Percentiles rank a stretch among this genome's conserved stretches.
phyloP scores from a whole-genome alignment of 1,140 invertebrate species.

The Trichonephila clavata region DNA sequence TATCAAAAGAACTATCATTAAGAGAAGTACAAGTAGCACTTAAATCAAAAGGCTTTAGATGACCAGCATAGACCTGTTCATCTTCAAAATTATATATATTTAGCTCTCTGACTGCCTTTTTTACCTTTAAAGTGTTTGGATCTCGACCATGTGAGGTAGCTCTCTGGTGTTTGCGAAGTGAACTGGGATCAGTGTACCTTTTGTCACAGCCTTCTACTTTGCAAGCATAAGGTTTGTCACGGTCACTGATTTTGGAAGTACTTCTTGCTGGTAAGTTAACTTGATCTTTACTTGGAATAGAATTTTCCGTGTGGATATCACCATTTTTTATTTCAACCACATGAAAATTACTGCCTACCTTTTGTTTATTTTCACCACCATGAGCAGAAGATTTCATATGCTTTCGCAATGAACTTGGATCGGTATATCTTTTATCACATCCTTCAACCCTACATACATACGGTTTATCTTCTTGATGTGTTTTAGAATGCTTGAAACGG shows the following conservation, averaged over 20 bases:
- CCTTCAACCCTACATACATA: conserved; percentile 93
- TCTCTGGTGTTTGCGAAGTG: conserved; percentile 90
- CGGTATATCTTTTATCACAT: conserved; percentile 95
- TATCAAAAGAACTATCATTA: conserved; percentile 52
- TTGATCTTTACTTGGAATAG: conserved; percentile 93
- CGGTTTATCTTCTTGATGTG: conserved; percentile 97
- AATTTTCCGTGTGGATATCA: conserved; percentile 56
- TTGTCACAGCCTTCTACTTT: conserved; percentile 93
- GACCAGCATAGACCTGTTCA: neutral
- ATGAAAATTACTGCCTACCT: neutral
- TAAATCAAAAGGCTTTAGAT: conserved; percentile 12
- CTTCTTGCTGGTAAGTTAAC: conserved; percentile 85
- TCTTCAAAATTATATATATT: conserved; percentile 46
- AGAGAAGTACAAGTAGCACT: neutral
- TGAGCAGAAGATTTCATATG: conserved; percentile 87
- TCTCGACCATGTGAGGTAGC: conserved; percentile 69
- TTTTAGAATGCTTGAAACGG: conserved; percentile 97
- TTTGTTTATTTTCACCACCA: conserved; percentile 64
- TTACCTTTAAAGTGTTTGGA: conserved; percentile 67
- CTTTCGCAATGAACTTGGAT: conserved; percentile 96
- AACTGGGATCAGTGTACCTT: conserved; percentile 96
- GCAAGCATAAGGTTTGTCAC: conserved; percentile 97
- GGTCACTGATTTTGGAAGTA: conserved; percentile 99
- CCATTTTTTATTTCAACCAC: conserved; percentile 53
- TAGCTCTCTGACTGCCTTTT: conserved; percentile 26